Conservation (phyloP, 2,113 vertebrate genomes). For the Pelvicachromis taeniatus region DNA sequence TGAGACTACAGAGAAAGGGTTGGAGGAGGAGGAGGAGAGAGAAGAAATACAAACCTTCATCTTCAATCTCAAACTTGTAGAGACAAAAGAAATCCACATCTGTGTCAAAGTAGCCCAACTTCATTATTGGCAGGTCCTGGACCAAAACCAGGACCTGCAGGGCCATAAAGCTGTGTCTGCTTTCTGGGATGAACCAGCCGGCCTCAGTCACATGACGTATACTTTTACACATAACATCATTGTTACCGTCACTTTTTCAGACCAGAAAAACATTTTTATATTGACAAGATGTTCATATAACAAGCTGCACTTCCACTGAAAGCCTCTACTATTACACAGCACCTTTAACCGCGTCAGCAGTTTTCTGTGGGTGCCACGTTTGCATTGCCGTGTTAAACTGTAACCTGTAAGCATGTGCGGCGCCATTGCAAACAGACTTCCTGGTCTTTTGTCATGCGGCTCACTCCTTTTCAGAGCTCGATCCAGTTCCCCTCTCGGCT, state of each 20-base stretch:
- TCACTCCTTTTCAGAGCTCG: neutral
- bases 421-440: neutral
- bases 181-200: neutral
- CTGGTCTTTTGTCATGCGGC: neutral
- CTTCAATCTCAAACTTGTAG: neutral
- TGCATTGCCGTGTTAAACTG: neutral
- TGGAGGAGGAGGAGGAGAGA: neutral
- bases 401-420: neutral
- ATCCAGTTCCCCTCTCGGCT: no score
- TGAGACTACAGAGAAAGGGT: neutral
- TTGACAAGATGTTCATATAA: neutral
- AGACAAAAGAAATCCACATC: neutral
- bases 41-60: neutral
- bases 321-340: neutral
- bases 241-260: neutral
- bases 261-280: neutral
- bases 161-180: neutral
- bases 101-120: neutral
- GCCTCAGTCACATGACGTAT: neutral
- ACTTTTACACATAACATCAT: neutral
- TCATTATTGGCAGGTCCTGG: neutral
- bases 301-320: no score
- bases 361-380: neutral
- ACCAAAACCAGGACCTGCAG: neutral
- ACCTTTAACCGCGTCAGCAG: neutral